Evolutionary conservation across 2,113 vertebrate genomes (phyloP).

Genomic region (Hemiscyllium ocellatum): DNA sequence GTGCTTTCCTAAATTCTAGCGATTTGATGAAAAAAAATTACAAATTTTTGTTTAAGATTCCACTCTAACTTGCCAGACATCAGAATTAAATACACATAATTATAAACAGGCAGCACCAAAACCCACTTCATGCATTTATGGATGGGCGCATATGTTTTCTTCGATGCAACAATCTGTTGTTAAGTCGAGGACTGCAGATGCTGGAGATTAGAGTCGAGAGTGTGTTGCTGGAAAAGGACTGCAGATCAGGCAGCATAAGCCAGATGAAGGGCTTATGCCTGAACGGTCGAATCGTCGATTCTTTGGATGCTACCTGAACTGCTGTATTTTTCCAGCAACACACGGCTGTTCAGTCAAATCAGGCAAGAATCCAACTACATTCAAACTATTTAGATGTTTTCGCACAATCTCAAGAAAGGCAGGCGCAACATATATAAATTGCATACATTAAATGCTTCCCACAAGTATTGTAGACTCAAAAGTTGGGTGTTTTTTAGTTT

Average conservation of each 20-base stretch:
- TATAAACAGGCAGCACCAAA: background rate
- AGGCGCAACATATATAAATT: background rate
- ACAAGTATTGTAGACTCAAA: background rate
- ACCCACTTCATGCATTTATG: background rate
- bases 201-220: too few species aligned
- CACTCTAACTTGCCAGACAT: background rate
- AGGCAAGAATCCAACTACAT: background rate
- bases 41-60: background rate
- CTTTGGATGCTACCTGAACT: too few species aligned
- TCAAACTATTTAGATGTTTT: background rate
- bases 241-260: too few species aligned
- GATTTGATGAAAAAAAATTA: background rate
- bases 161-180: background rate
- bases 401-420: background rate
- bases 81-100: background rate
- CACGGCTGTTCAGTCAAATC: background rate
- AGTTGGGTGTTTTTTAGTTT: background rate
- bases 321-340: too few species aligned
- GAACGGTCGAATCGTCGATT: too few species aligned
- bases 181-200: background rate
- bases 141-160: background rate
- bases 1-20: background rate
- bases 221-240: too few species aligned
- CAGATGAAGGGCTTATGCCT: too few species aligned
- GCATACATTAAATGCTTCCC: background rate